These are phyloP conservation scores for Tapirus terrestris DNA, from an alignment of 2,113 vertebrate species.

Conservation along the genomic window DNA sequence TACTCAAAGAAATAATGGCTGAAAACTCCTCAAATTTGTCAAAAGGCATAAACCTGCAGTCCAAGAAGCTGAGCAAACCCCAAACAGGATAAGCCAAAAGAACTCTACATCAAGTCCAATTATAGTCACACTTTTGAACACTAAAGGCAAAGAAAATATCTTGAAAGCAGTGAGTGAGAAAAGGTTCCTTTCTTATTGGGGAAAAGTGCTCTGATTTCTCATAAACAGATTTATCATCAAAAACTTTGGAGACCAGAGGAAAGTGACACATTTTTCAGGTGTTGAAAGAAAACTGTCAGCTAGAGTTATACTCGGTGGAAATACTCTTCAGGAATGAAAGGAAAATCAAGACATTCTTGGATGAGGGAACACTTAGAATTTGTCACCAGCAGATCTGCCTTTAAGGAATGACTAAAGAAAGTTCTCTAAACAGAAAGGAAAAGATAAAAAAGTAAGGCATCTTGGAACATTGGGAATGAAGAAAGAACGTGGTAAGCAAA, in stretches of 20 bases:
- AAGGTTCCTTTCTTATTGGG: background rate
- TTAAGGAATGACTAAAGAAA: conserved; percentile 24
- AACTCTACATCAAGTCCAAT: background rate
- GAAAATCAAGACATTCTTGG: background rate
- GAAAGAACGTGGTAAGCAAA: conserved; percentile 29
- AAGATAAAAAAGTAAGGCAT: conserved; percentile 27
- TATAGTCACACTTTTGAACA: conserved; percentile 28
- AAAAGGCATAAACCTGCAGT: background rate
- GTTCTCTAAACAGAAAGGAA: conserved; percentile 16
- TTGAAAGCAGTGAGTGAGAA: conserved; percentile 15
- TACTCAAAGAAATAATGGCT: conserved; percentile 5
- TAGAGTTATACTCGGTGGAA: background rate
- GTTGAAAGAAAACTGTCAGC: conserved; percentile 7
- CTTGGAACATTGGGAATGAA: conserved; percentile 4
- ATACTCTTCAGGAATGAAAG: conserved; percentile 19
- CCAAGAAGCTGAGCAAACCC: background rate
- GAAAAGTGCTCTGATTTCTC: background rate
- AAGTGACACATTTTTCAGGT: conserved; percentile 37
- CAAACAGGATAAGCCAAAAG: background rate
- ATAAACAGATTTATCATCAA: conserved; percentile 3
- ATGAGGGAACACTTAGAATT: background rate
- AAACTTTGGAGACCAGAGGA: background rate
- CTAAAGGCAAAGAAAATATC: background rate
- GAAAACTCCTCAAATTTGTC: background rate
- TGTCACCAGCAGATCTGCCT: background rate